Evolutionary conservation across 2,888 invertebrate species (phyloP).

Genomic region (Lymantria dispar): DNA sequence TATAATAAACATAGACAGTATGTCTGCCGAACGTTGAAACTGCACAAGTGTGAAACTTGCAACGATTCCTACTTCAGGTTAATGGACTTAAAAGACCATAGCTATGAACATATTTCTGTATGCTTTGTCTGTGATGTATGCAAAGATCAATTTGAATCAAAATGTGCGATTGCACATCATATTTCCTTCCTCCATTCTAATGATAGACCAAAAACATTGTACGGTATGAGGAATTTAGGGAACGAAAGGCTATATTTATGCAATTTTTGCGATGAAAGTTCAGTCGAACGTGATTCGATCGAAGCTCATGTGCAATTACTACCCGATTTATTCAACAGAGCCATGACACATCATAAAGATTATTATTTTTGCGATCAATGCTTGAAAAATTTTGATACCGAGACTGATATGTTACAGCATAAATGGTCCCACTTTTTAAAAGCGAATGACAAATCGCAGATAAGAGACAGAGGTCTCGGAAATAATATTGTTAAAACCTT

Average conservation of each 20-base stretch:
- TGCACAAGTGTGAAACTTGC: slow-evolving; percentile 58
- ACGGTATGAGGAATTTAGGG: slow-evolving; percentile 45
- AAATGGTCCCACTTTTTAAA: slow-evolving; percentile 68
- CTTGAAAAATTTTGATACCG: slow-evolving; percentile 55
- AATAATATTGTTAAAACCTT: slow-evolving; percentile 29
- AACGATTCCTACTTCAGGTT: slow-evolving; percentile 46
- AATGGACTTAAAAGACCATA: slow-evolving; percentile 70
- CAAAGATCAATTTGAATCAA: slow-evolving; percentile 57
- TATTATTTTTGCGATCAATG: slow-evolving; percentile 69
- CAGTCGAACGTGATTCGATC: slow-evolving; percentile 48
- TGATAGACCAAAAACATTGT: slow-evolving; percentile 44
- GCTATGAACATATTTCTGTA: slow-evolving; percentile 49
- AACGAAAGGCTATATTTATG: slow-evolving; percentile 54
- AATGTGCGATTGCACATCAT: slow-evolving; percentile 61
- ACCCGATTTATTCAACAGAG: slow-evolving; percentile 56
- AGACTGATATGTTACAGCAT: slow-evolving; percentile 63
- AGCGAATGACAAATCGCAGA: slow-evolving; percentile 47
- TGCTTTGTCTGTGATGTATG: slow-evolving; percentile 63
- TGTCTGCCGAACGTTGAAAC: slow-evolving; percentile 48
- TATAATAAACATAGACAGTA: slow-evolving; percentile 50
- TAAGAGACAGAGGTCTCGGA: slow-evolving; percentile 10
- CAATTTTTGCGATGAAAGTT: slow-evolving; percentile 62
- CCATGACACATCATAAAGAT: slow-evolving; percentile 60
- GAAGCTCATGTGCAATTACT: slow-evolving; percentile 50
- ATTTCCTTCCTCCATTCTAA: slow-evolving; percentile 56